phyloP scores from a whole-genome alignment of 2,113 vertebrate genomes.

The Pteropus alecto region DNA sequence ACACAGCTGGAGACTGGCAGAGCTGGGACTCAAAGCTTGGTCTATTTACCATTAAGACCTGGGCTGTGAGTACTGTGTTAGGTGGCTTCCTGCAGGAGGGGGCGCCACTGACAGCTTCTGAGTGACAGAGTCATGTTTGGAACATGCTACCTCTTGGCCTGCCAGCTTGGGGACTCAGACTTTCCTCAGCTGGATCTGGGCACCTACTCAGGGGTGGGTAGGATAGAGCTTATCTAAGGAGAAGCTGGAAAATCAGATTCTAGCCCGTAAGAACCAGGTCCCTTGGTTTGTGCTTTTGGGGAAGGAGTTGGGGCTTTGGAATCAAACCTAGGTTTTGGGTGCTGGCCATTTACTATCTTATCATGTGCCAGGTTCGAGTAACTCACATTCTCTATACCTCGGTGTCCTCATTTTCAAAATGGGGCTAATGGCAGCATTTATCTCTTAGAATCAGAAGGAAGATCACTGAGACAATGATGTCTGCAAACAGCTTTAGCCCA shows the following conservation, averaged over 20 bases:
- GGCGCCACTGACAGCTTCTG: not conserved
- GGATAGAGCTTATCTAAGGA: not conserved
- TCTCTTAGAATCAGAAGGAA: not conserved
- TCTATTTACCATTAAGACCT: not conserved
- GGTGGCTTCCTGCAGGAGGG: not conserved
- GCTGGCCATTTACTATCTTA: not conserved
- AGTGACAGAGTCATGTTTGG: not conserved
- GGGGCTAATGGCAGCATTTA: too few relatives aligned
- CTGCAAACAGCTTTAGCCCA: not conserved
- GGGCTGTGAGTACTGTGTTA: not conserved
- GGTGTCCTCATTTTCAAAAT: not conserved
- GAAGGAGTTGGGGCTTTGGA: not conserved
- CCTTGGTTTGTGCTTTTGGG: not conserved
- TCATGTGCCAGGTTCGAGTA: not conserved
- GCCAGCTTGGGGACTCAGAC: not conserved
- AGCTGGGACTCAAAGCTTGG: not conserved
- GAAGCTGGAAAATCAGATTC: not conserved
- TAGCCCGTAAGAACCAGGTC: not conserved
- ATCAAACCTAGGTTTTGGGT: not conserved
- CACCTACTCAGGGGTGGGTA: not conserved
- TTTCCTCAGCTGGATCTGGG: not conserved
- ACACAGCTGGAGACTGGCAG: not conserved
- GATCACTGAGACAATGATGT: not conserved
- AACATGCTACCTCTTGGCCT: not conserved
- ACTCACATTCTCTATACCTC: not conserved